A percentile compares a stretch with the other conserved stretches of the same genome.
Conservation (phyloP, 2,888 invertebrate species). For the Aphidius colemani region DNA sequence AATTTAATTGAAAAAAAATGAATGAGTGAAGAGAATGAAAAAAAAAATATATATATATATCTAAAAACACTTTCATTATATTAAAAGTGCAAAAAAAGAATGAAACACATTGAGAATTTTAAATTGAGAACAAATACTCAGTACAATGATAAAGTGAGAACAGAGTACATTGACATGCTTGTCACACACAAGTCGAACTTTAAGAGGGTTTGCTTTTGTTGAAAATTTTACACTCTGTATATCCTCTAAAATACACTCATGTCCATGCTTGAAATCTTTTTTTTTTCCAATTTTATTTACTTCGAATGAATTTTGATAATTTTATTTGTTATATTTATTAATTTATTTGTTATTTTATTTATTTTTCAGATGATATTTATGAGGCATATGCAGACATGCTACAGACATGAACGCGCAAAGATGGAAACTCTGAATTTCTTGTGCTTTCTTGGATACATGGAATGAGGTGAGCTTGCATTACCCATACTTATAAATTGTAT, state of each 20-base stretch:
- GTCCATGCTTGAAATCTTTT: not conserved
- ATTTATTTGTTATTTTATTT: too few relatives aligned
- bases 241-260: slow-evolving; percentile 53
- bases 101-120: too few relatives aligned
- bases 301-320: not conserved
- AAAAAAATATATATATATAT: slow-evolving; percentile 4
- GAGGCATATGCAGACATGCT: slow-evolving; percentile 20
- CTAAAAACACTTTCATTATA: not conserved
- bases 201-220: slow-evolving; percentile 52
- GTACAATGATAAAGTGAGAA: slow-evolving; percentile 6
- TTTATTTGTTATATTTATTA: too few relatives aligned
- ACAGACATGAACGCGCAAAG: slow-evolving; percentile 10
- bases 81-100: too few relatives aligned
- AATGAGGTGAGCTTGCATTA: too few relatives aligned
- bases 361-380: too few relatives aligned
- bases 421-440: slow-evolving; percentile 30
- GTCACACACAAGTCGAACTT: slow-evolving; percentile 49
- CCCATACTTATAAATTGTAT: too few relatives aligned
- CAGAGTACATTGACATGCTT: slow-evolving; percentile 40
- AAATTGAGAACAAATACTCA: not conserved
- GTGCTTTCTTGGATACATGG: slow-evolving; percentile 15
- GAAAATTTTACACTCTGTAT: slow-evolving; percentile 42
- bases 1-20: slow-evolving; percentile 12
- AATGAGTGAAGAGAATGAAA: not conserved
- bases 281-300: too few relatives aligned